These are phyloP conservation scores for Athetis lepigone DNA, from an alignment of 2,888 invertebrate genomes.

Conservation along the genomic window DNA sequence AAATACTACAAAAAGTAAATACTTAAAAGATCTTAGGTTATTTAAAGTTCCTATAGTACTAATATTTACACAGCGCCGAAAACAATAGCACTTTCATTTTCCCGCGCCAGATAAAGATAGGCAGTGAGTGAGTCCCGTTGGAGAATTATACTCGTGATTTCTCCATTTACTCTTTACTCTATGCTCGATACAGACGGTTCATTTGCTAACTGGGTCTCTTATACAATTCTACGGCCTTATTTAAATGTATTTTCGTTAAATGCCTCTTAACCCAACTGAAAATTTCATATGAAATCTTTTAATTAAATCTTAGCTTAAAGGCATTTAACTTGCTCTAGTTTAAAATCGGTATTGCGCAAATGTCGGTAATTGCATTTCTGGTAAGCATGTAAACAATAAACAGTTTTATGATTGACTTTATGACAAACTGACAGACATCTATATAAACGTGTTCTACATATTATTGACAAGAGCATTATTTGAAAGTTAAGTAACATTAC, in stretches of 20 bases:
- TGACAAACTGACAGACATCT: not conserved
- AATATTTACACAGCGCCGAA: not conserved
- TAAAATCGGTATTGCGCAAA: not conserved
- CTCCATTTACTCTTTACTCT: slow-evolving; percentile 17
- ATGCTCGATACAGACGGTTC: slow-evolving; percentile 56
- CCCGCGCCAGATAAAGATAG: not conserved
- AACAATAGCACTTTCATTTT: no score
- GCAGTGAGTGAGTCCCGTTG: not conserved
- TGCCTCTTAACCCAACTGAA: slow-evolving; percentile 40
- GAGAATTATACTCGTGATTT: not conserved
- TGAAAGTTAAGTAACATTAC: no score
- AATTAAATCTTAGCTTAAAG: slow-evolving; percentile 68
- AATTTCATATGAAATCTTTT: slow-evolving; percentile 64
- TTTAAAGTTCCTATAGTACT: not conserved
- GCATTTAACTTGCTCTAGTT: slow-evolving; percentile 28
- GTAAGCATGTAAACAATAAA: not conserved
- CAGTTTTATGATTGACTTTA: not conserved
- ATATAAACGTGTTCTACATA: no score
- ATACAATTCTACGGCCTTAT: slow-evolving; percentile 64
- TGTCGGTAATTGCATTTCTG: not conserved
- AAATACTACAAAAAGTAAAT: no score
- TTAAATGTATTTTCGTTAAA: slow-evolving; percentile 60
- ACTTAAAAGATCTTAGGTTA: not conserved
- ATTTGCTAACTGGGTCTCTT: slow-evolving; percentile 75
- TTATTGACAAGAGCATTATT: not conserved